Evolutionary conservation across 2,888 invertebrate species (phyloP), one percentile per base, ranked within the genome.

Genomic region (Diarsia rubi): DNA sequence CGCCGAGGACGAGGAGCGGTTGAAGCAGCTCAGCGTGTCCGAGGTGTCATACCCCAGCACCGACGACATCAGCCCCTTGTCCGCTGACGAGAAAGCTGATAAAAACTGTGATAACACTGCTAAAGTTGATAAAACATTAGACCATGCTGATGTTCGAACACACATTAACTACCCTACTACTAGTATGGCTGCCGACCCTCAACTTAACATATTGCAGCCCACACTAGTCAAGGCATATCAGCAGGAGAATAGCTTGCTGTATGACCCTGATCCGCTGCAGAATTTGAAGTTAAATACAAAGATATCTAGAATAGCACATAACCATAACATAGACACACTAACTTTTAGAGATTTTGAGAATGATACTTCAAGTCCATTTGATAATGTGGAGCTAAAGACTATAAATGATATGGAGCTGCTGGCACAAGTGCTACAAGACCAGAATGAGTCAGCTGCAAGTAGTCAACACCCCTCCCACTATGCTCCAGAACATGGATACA

Each of bases 381-480:
- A 99, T 95, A 98, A 98, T 95, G 98, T 99, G 94, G 99, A 98
- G 95, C 93, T 99, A 70, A 98, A 99, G 94, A 98, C 98, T 60
- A 98, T 99, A 77, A 99, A 99, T 95, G 99, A 99, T 91, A 97
- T 99, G 97, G 99, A 98, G 93, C 98, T 98, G 91, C 95, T 99
- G 82, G 99, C 99, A 21, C 98, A 98, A 94, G 98, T 99, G 64
- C 92, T 98, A 79, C 95, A 96, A 83, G 94, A 91, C 87, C 93
- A 97, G 91, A 91, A 91, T 74, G 93, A 93, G 9, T 92, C 94
- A 0, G 75, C 89, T 24, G 88, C 90, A 9, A 94, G 90, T 75
- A 93, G 93, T 84, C 88, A 90, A n/a, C 91, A 91, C 0, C 92
- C 90, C 37, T 79, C 87, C 8, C 73, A 81, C 8, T 94, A 91